These are phyloP conservation scores for Lates japonicus DNA, from an alignment of 2,797 vertebrate species.

Conservation along the genomic window DNA sequence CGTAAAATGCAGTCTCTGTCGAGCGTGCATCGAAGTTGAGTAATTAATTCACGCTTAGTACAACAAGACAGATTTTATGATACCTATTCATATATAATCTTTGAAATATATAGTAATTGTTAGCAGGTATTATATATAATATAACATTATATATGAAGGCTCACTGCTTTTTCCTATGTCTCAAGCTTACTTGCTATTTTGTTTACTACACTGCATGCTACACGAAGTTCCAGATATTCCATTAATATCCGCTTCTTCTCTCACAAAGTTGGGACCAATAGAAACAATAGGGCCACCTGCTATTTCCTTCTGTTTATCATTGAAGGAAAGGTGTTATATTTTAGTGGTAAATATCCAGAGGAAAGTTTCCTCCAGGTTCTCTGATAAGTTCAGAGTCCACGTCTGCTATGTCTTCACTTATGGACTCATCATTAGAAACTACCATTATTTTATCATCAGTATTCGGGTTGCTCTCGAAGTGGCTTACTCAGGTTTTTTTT, in stretches of 20 bases:
- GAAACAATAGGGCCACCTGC: too few relatives aligned
- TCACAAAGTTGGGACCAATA: not conserved
- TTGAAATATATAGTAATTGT: too few relatives aligned
- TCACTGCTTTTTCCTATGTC: not conserved
- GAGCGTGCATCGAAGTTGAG: not conserved
- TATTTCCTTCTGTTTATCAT: too few relatives aligned
- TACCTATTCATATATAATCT: not conserved
- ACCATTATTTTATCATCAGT: not conserved
- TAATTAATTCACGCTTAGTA: not conserved
- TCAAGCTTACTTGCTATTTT: not conserved
- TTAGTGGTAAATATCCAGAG: constrained; percentile 19
- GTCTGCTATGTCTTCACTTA: not conserved
- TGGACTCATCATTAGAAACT: not conserved
- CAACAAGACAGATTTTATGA: not conserved
- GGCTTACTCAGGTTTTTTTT: constrained; percentile 33
- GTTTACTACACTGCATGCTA: not conserved
- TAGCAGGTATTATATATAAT: too few relatives aligned
- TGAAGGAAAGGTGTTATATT: constrained; percentile 30
- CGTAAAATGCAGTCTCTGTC: not conserved
- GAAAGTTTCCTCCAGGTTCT: not conserved
- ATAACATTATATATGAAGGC: too few relatives aligned
- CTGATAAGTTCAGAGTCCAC: constrained; percentile 6
- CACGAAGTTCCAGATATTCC: not conserved
- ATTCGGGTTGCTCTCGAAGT: too few relatives aligned
- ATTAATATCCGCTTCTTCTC: not conserved